Percentiles rank a stretch among this genome's conserved stretches.
These are phyloP conservation scores for Temnothorax longispinosus DNA, from an alignment of 1,140 invertebrate genomes.

Conservation along the genomic window DNA sequence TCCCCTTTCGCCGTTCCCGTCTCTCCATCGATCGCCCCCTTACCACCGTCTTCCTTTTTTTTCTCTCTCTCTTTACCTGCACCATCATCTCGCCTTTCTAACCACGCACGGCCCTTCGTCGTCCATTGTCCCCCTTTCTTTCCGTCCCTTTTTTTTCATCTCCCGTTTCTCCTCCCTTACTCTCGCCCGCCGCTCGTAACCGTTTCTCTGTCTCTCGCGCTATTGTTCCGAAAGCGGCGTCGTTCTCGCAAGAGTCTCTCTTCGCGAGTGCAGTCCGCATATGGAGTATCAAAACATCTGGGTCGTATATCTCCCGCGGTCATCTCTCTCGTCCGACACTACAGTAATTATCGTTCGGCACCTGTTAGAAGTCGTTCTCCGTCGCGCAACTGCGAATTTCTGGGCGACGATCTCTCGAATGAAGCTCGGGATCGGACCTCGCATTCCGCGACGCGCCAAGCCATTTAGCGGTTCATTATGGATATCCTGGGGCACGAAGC, in stretches of 20 bases:
- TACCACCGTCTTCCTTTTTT: slow-evolving; percentile 14
- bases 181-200: not conserved
- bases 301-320: slow-evolving; percentile 58
- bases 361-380: slow-evolving; percentile 63
- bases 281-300: slow-evolving; percentile 68
- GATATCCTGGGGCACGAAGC: slow-evolving; percentile 25
- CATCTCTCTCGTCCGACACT: slow-evolving; percentile 53
- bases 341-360: slow-evolving; percentile 70
- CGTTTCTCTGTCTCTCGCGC: slow-evolving; percentile 53
- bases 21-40: not conserved
- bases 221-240: not conserved
- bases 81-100: slow-evolving; percentile 67
- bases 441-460: slow-evolving; percentile 34
- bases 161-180: not conserved
- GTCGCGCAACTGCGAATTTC: slow-evolving; percentile 57
- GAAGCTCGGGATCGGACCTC: not conserved
- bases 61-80: slow-evolving; percentile 58
- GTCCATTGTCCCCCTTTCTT: slow-evolving; percentile 37
- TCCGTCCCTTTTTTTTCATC: slow-evolving; percentile 42
- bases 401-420: slow-evolving; percentile 27
- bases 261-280: not conserved
- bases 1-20: not conserved
- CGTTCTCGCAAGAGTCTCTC: not conserved
- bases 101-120: slow-evolving; percentile 52
- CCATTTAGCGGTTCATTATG: slow-evolving; percentile 52